A percentile compares a stretch with the other conserved stretches of the same genome.
Evolutionary conservation across 2,797 vertebrate genomes (phyloP).

Genomic region (Garrulus glandarius): DNA sequence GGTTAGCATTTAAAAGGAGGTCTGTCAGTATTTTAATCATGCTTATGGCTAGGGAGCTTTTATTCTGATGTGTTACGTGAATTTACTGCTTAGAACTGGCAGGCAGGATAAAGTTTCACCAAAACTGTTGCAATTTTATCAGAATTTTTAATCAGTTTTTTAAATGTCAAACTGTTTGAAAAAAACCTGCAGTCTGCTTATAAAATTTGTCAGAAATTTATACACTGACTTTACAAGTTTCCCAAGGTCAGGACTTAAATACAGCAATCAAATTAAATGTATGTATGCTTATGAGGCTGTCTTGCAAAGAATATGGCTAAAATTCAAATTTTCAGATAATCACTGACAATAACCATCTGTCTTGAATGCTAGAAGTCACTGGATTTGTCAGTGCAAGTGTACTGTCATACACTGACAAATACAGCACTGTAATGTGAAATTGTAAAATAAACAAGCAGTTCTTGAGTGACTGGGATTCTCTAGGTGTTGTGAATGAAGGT

Average conservation of each 20-base stretch:
- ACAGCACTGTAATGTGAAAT: neutral
- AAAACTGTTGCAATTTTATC: neutral
- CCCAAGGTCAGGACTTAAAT: neutral
- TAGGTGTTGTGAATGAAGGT: neutral
- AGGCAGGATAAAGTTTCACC: neutral
- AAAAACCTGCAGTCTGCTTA: neutral
- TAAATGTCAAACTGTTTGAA: neutral
- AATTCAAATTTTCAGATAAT: neutral
- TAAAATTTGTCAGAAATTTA: neutral
- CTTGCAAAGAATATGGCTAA: neutral
- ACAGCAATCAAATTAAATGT: neutral
- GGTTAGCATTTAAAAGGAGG: constrained; percentile 7
- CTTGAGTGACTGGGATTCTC: neutral
- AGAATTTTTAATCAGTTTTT: neutral
- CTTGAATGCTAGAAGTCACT: neutral
- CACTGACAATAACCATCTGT: neutral
- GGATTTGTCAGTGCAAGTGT: neutral
- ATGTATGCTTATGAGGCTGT: neutral
- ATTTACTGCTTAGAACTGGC: neutral
- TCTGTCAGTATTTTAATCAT: neutral
- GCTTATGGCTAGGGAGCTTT: neutral
- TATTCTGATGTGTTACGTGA: neutral
- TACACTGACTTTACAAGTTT: neutral
- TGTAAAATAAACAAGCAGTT: neutral
- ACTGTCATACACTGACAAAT: neutral